Base-by-base conservation (phyloP, 64 coral and sea anemone genomes). In the Orbicella faveolata region DNA sequence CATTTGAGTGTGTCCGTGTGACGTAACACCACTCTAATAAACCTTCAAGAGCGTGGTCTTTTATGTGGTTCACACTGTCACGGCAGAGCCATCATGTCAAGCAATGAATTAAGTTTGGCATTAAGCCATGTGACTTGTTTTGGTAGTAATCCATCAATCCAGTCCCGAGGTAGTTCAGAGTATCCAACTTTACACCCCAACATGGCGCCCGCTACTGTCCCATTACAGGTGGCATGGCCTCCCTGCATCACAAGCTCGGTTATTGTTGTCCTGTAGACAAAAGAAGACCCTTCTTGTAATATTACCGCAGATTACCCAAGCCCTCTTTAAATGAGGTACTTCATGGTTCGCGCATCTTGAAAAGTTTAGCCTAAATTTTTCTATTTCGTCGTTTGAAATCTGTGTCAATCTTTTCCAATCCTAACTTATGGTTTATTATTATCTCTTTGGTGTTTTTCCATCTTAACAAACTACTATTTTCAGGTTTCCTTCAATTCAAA, bases 81-180 rank as follows among this genome's bases (percentile, higher is more conserved):
- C 1, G 96, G 96, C 16, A 98, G 76, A 26, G 93, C 93, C 93
- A 98, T 98, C 87, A 95, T 98, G 63, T 95, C 93, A 36, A 98
- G 78, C 3, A 98, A 77, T 57, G 85, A 83, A 39, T 98, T 95
- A 30, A 98, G 68, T 75, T 98, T 98, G 25, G 55, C 83, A 83
- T 98, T 95, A 17, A 98, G 79, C 96, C 93, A 95, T 2, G 77
- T 74, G 15, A 93, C 88, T 65, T 93, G 96, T 78, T 88, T 80
- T 21, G 90, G 93, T 87, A 92, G 73, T 76, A 98, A 33, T 13
- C 96, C 96, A 74, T 93, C 83, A 1, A 98, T 21, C 93, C 96
- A 98, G 23, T 98, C 90, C 48, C 83, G 90, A 25, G 96, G 96
- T 75, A 98, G 34, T 65, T 95, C 77, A 44, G 94, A 90, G 53